Evolutionary conservation across 2,888 invertebrate genomes (phyloP).

Genomic region (Pristionchus mayeri): DNA sequence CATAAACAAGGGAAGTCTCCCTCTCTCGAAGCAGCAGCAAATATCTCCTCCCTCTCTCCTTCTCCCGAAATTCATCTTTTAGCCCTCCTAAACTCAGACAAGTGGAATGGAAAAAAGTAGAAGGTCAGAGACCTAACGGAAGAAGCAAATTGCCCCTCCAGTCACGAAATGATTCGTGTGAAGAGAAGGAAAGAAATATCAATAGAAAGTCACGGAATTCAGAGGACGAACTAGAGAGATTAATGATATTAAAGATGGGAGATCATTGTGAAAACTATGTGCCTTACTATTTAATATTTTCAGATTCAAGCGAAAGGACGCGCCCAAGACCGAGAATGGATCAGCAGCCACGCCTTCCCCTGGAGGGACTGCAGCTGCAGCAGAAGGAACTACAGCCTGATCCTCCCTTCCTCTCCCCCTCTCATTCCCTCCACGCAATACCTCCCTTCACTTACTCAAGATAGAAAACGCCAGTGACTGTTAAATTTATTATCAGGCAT

Average conservation of each 20-base stretch:
- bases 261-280: no score
- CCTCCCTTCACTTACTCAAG: neutral
- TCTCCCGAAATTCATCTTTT: slow-evolving; percentile 23
- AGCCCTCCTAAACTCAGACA: slow-evolving; percentile 17
- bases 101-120: slow-evolving; percentile 5
- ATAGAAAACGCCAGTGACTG: no score
- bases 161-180: neutral
- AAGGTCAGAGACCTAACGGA: neutral
- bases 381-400: slow-evolving; percentile 29
- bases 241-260: no score
- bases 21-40: neutral
- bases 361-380: neutral
- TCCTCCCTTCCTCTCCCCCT: neutral
- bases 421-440: neutral
- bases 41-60: neutral
- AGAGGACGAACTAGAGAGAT: neutral
- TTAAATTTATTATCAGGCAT: slow-evolving; percentile 13
- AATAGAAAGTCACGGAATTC: neutral
- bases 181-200: neutral
- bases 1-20: no score
- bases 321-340: slow-evolving; percentile 17
- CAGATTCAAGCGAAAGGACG: slow-evolving; percentile 42
- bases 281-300: no score
- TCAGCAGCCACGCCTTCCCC: neutral
- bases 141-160: neutral